Percentiles rank a stretch among this genome's conserved stretches.
Conservation (phyloP, 2,797 vertebrate species). For the Melanotaenia trifasciata region DNA sequence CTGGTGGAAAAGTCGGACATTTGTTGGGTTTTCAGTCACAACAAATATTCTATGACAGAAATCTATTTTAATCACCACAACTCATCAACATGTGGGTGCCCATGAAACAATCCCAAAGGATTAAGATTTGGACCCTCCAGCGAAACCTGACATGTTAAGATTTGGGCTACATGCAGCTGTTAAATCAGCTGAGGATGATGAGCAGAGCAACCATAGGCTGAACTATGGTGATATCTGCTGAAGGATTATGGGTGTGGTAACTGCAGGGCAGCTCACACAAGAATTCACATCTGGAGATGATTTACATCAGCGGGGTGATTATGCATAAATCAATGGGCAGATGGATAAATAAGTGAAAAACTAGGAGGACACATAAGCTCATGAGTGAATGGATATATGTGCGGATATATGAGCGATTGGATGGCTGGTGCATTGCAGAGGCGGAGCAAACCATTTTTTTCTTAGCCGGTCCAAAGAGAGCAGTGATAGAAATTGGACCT, state of each 20-base stretch:
- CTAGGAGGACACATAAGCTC: not conserved
- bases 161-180: slow-evolving; percentile 52
- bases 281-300: slow-evolving; percentile 53
- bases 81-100: slow-evolving; percentile 46
- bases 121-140: slow-evolving; percentile 47
- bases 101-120: slow-evolving; percentile 59
- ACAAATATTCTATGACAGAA: slow-evolving; percentile 24
- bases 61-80: slow-evolving; percentile 67
- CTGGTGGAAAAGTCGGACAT: slow-evolving; percentile 21
- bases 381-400: not conserved
- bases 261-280: slow-evolving; percentile 31
- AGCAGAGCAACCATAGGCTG: slow-evolving; percentile 49
- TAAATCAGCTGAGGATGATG: slow-evolving; percentile 65
- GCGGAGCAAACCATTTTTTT: slow-evolving; percentile 43
- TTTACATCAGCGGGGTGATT: slow-evolving; percentile 10
- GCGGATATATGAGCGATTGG: not conserved
- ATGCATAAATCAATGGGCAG: slow-evolving; percentile 21
- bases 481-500: slow-evolving; percentile 74
- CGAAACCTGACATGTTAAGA: slow-evolving; percentile 58
- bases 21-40: slow-evolving; percentile 23
- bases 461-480: slow-evolving; percentile 38
- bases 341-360: slow-evolving; percentile 3
- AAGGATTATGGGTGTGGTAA: slow-evolving; percentile 61
- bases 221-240: slow-evolving; percentile 44
- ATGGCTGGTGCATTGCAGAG: slow-evolving; percentile 53